Conservation (phyloP, 1,140 invertebrate species). For the Triops cancriformis region DNA sequence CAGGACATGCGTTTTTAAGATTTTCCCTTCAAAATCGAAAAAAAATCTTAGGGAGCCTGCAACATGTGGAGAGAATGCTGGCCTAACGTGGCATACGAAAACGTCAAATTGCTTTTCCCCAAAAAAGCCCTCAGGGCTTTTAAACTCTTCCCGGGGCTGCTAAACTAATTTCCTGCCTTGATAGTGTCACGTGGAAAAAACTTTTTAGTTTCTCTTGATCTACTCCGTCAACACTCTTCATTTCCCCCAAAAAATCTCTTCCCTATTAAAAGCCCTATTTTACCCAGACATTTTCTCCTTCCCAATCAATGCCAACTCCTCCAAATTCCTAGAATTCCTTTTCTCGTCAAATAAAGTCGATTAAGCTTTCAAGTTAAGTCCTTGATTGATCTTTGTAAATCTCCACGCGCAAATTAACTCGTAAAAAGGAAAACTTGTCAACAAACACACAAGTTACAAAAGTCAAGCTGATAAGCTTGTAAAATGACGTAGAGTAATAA, state of each 20-base stretch:
- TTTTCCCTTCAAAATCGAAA: background rate
- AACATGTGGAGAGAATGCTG: background rate
- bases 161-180: conserved; percentile 4
- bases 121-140: background rate
- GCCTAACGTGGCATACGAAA: background rate
- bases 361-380: too few relatives aligned
- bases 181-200: conserved; percentile 7
- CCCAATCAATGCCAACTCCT: background rate
- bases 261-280: background rate
- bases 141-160: background rate
- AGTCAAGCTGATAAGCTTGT: too few relatives aligned
- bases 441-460: too few relatives aligned
- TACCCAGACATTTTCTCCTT: background rate
- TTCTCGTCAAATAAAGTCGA: too few relatives aligned
- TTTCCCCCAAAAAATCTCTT: background rate
- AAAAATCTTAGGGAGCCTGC: background rate
- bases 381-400: too few relatives aligned
- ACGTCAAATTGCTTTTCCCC: conserved; percentile 3
- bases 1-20: background rate
- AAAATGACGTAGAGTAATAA: too few relatives aligned
- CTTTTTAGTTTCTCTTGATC: background rate
- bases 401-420: too few relatives aligned
- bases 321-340: background rate
- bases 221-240: background rate
- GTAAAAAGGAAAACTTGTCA: too few relatives aligned